A percentile compares a stretch with the other conserved stretches of the same genome.
Evolutionary conservation across 2,113 vertebrate species (phyloP).

Genomic region (Donacobius atricapilla): DNA sequence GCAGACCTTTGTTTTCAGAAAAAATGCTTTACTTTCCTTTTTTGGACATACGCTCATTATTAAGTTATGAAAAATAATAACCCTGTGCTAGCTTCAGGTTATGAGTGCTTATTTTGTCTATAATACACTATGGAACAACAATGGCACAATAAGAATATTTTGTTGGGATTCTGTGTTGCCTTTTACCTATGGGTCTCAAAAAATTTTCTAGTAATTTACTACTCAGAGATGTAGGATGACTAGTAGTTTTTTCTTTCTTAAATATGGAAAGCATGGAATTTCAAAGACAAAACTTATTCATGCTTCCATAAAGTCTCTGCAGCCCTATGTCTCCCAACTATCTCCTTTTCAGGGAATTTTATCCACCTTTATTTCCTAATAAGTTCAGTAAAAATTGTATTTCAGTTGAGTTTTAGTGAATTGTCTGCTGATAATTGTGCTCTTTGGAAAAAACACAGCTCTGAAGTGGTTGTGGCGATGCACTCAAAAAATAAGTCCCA

Average conservation of each 20-base stretch:
- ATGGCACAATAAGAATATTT: background rate
- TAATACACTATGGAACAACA: background rate
- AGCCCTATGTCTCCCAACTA: background rate
- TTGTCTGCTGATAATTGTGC: background rate
- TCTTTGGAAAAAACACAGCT: background rate
- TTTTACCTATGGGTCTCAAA: background rate
- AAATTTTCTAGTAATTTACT: background rate
- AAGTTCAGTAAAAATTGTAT: background rate
- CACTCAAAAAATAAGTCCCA: background rate
- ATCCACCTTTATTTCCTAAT: background rate
- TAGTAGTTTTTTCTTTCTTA: background rate
- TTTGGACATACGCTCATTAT: background rate
- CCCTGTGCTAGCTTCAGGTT: background rate
- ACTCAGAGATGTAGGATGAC: background rate
- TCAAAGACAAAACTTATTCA: background rate
- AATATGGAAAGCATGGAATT: background rate
- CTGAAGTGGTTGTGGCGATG: background rate
- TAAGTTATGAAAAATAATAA: constrained; percentile 18
- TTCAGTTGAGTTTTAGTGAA: background rate
- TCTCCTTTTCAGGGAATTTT: background rate
- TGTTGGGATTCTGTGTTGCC: background rate
- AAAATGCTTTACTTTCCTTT: background rate
- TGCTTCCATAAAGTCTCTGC: background rate
- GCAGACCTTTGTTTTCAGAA: background rate
- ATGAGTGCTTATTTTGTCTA: background rate